Conservation (phyloP, 2,113 vertebrate species). For the Myrmophylax atrothorax region DNA sequence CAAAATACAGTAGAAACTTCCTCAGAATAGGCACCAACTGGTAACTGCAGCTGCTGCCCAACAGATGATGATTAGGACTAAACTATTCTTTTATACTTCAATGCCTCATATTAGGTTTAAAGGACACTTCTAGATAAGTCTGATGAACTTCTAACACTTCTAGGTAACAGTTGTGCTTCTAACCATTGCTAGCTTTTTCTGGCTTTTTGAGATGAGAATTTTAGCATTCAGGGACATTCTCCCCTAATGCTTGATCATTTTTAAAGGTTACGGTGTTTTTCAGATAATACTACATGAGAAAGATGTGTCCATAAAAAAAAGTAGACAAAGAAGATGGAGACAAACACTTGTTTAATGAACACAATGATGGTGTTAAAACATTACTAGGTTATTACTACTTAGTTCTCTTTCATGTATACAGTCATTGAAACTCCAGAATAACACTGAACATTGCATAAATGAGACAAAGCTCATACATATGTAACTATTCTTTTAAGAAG, state of each 20-base stretch:
- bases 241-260: not conserved
- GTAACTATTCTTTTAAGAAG: conserved; percentile 28
- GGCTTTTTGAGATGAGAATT: not conserved
- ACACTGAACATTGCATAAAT: conserved; percentile 23
- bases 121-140: not conserved
- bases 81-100: not conserved
- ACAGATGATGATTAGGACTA: not conserved
- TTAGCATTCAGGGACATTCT: not conserved
- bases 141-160: not conserved
- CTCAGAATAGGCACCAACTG: not conserved
- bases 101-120: not conserved
- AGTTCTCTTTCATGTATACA: conserved; percentile 45
- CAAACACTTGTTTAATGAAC: conserved; percentile 64
- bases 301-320: conserved; percentile 39
- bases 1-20: not conserved
- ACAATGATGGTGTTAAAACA: conserved; percentile 58
- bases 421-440: conserved; percentile 41
- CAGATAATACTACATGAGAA: not conserved
- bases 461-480: conserved; percentile 45
- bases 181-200: not conserved
- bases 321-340: conserved; percentile 61
- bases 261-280: not conserved
- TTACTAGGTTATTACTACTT: conserved; percentile 11
- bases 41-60: not conserved
- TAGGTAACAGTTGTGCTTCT: not conserved